Conservation (phyloP, 2,113 vertebrate species). For the Apteryx owenii region DNA sequence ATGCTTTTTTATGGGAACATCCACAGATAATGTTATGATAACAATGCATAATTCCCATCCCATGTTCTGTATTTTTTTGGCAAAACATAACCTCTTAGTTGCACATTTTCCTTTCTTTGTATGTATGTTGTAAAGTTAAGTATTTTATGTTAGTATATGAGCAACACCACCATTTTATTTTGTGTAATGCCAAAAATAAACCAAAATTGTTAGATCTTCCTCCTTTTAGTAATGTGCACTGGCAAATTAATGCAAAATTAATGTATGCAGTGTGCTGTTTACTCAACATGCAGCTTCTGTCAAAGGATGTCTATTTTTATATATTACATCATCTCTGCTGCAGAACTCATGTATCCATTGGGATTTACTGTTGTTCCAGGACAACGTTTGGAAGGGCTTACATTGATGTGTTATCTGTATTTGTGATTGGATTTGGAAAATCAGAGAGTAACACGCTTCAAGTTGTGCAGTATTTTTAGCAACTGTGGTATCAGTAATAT, state of each 20-base stretch:
- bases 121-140: accelerated
- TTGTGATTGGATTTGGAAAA: constrained; percentile 70
- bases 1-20: not conserved
- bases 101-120: not conserved
- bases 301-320: constrained; percentile 79
- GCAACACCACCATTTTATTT: not conserved
- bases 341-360: constrained; percentile 67
- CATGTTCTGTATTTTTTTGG: not conserved
- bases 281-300: constrained; percentile 76
- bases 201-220: not conserved
- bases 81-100: not conserved
- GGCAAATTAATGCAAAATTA: constrained; percentile 71
- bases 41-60: not conserved
- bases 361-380: constrained; percentile 77
- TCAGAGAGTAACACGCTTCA: constrained; percentile 54
- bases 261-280: constrained; percentile 70
- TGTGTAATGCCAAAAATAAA: not conserved
- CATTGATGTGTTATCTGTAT: constrained; percentile 71
- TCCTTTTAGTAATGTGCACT: constrained; percentile 56
- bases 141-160: not conserved
- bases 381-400: constrained; percentile 70
- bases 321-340: constrained; percentile 79
- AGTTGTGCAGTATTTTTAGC: constrained; percentile 54
- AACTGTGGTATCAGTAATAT: constrained; percentile 55
- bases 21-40: not conserved